Percentiles rank a stretch among this genome's conserved stretches.
Evolutionary conservation across 1,140 invertebrate species (phyloP).

Genomic region (Drusus annulatus): DNA sequence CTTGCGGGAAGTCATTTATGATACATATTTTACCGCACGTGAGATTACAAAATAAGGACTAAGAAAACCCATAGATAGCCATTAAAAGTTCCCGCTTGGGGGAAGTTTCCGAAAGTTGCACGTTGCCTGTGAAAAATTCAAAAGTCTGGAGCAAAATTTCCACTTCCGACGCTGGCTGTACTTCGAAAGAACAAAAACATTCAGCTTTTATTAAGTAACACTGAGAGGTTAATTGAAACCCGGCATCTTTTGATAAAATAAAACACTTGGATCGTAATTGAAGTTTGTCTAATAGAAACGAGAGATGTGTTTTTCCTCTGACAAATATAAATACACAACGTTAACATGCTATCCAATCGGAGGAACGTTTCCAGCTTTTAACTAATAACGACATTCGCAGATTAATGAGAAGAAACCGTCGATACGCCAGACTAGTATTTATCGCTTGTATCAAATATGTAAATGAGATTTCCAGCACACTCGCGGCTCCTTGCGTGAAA

Average conservation of each 20-base stretch:
- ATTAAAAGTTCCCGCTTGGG: constrained; percentile 39
- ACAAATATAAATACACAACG: no score
- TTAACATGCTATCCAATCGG: no score
- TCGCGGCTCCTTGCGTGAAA: neutral
- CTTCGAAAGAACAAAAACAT: constrained; percentile 34
- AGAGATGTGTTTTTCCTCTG: no score
- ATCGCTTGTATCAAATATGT: no score
- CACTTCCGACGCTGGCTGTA: constrained; percentile 9
- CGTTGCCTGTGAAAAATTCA: constrained; percentile 40
- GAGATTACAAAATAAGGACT: constrained; percentile 37
- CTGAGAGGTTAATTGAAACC: constrained; percentile 16
- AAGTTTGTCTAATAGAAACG: no score
- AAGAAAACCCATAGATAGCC: constrained; percentile 38
- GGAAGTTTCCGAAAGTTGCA: constrained; percentile 16
- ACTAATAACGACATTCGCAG: neutral
- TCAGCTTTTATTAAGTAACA: constrained; percentile 37
- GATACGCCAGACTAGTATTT: no score
- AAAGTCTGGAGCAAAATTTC: constrained; percentile 37
- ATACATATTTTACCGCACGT: constrained; percentile 4
- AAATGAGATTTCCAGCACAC: no score
- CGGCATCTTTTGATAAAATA: no score
- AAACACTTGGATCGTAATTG: no score
- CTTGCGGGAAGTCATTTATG: constrained; percentile 1
- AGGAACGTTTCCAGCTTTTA: no score
- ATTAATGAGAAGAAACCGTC: constrained; percentile 5